Conservation (phyloP, 2,797 vertebrate genomes). For the Coregonus suidteri region DNA sequence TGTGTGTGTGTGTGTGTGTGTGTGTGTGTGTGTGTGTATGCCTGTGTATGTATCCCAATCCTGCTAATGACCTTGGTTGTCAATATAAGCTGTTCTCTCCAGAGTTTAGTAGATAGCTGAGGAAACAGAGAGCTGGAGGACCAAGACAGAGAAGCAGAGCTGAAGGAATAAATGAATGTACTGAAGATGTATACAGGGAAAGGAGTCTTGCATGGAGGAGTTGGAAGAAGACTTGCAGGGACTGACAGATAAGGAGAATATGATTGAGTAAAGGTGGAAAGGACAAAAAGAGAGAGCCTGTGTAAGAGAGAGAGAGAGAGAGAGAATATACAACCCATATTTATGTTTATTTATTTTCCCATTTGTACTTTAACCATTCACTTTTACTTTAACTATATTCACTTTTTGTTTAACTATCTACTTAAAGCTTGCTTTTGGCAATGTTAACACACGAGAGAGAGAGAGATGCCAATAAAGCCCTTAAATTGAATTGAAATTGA, state of each 20-base stretch:
- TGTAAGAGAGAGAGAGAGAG: no score
- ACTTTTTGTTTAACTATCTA: no score
- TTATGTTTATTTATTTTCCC: no score
- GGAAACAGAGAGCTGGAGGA: conserved; percentile 48
- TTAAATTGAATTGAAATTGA: no score
- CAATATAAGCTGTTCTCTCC: conserved; percentile 46
- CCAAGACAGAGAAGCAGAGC: conserved; percentile 53
- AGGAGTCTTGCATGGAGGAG: no score
- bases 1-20: conserved; percentile 1
- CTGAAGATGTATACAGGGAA: conserved; percentile 38
- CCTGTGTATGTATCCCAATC: conserved; percentile 36
- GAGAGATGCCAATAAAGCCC: no score
- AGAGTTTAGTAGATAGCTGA: conserved; percentile 47
- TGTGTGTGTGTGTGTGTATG: conserved; percentile 13
- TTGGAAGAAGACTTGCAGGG: conserved; percentile 27
- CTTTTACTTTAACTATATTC: no score
- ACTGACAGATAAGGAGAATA: conserved; percentile 14
- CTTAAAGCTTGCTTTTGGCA: no score
- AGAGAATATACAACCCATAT: no score
- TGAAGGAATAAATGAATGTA: conserved; percentile 63
- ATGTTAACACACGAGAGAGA: no score
- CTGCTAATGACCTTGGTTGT: conserved; percentile 51
- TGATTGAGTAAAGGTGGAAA: neutral
- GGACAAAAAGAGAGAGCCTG: neutral
- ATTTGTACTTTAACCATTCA: no score